phyloP scores from a whole-genome alignment of 1,140 invertebrate species.

The Sipha flava region DNA sequence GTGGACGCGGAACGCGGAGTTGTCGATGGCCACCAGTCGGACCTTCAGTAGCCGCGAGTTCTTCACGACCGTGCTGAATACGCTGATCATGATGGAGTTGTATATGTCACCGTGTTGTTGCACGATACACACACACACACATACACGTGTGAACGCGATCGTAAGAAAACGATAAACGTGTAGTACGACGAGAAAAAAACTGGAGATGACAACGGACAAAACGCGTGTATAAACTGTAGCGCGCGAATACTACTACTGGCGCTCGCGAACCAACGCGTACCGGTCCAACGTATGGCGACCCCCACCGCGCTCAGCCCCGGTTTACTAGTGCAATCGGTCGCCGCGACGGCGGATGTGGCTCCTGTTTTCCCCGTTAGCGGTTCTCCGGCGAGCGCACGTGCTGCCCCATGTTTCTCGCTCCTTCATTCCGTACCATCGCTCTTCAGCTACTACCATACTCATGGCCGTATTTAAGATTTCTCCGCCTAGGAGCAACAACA shows the following conservation, averaged over 20 bases:
- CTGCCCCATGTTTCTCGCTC: too few relatives aligned
- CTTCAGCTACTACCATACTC: too few relatives aligned
- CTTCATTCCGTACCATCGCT: too few relatives aligned
- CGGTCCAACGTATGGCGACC: neutral
- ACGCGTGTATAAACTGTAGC: neutral
- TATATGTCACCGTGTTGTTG: too few relatives aligned
- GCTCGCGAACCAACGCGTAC: neutral
- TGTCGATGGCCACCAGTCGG: constrained; percentile 42
- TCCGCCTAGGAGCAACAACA: too few relatives aligned
- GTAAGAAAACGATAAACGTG: neutral
- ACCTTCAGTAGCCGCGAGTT: neutral
- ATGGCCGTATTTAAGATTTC: too few relatives aligned
- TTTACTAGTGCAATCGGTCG: too few relatives aligned
- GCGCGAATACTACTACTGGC: constrained; percentile 12
- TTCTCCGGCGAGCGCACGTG: too few relatives aligned
- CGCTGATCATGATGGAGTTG: constrained; percentile 25
- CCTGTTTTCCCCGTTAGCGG: too few relatives aligned
- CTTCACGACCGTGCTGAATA: constrained; percentile 23
- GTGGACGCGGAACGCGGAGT: constrained; percentile 45
- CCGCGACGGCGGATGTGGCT: neutral
- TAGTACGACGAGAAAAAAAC: too few relatives aligned
- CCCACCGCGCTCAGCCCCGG: constrained; percentile 8
- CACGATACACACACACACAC: too few relatives aligned
- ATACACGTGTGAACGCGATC: neutral
- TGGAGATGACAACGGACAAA: neutral